A percentile compares a stretch with the other conserved stretches of the same genome.
phyloP scores from a whole-genome alignment of 2,797 vertebrate species.

The Danionella dracula region DNA sequence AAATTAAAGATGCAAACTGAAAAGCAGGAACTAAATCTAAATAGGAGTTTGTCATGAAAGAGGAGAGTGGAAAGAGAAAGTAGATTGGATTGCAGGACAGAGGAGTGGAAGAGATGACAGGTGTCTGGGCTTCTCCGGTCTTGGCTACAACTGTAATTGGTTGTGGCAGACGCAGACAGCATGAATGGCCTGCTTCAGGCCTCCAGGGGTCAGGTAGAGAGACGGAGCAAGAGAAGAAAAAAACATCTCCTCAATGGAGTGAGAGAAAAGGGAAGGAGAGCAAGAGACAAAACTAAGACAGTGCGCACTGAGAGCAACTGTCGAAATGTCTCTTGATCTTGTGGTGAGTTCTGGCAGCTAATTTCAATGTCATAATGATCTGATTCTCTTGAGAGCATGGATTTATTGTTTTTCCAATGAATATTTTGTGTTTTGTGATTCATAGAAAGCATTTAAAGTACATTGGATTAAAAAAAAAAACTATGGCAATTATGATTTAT shows the following conservation, averaged over 20 bases:
- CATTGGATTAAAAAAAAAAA: constrained; percentile 9
- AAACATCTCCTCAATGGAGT: neutral
- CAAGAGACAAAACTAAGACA: constrained; percentile 25
- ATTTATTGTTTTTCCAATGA: too few species aligned
- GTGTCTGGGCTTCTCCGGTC: constrained; percentile 39
- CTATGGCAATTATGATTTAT: neutral
- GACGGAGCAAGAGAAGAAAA: constrained; percentile 1
- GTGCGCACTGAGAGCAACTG: constrained; percentile 34
- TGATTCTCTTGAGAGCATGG: constrained; percentile 53
- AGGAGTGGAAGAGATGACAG: constrained; percentile 36
- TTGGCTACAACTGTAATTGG: constrained; percentile 48
- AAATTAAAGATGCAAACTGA: constrained; percentile 42
- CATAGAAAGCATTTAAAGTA: constrained; percentile 1
- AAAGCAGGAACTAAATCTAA: constrained; percentile 23
- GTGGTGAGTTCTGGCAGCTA: constrained; percentile 39
- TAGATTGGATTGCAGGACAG: constrained; percentile 23
- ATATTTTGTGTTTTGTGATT: neutral
- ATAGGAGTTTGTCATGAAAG: neutral
- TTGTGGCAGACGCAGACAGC: constrained; percentile 45
- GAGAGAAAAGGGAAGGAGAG: constrained; percentile 32
- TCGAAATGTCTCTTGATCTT: constrained; percentile 26
- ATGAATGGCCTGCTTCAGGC: constrained; percentile 39
- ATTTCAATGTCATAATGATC: constrained; percentile 51
- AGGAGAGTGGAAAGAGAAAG: constrained; percentile 28
- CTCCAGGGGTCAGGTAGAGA: constrained; percentile 23